These are phyloP conservation scores for Phycodurus eques DNA, from an alignment of 2,113 vertebrate species.

Conservation along the genomic window DNA sequence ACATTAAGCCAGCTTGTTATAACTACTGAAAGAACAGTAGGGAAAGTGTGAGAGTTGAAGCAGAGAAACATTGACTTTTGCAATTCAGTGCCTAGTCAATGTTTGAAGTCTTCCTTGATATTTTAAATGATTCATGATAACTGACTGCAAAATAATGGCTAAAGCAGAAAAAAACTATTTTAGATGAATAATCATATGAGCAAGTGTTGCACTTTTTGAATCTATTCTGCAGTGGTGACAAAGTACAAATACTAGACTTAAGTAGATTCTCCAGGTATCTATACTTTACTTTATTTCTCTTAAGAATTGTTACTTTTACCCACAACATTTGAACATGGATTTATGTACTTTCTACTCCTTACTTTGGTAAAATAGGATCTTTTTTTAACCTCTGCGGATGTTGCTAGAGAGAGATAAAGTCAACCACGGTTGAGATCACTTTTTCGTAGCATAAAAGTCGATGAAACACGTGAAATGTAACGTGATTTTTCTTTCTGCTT, in stretches of 20 bases:
- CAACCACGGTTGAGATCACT: too few relatives aligned
- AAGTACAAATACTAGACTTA: not conserved
- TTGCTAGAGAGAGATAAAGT: too few relatives aligned
- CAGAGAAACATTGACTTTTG: slow-evolving; percentile 39
- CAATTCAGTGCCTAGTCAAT: slow-evolving; percentile 45
- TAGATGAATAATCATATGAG: slow-evolving; percentile 25
- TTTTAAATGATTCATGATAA: slow-evolving; percentile 29
- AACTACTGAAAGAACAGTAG: slow-evolving; percentile 3
- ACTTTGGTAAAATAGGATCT: too few relatives aligned
- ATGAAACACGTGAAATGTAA: too few relatives aligned
- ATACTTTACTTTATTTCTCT: not conserved
- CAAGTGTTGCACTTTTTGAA: not conserved
- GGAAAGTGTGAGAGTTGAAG: slow-evolving; percentile 16
- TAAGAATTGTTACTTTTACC: too few relatives aligned
- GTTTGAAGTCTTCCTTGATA: slow-evolving; percentile 51
- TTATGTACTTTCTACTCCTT: too few relatives aligned
- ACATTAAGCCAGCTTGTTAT: slow-evolving; percentile 13
- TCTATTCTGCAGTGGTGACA: not conserved
- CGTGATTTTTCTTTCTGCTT: too few relatives aligned
- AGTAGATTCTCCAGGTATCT: slow-evolving; percentile 4
- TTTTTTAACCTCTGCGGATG: too few relatives aligned
- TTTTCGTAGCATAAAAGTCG: too few relatives aligned
- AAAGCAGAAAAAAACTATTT: slow-evolving; percentile 20
- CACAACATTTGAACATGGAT: too few relatives aligned
- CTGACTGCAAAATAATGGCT: slow-evolving; percentile 24